Evolutionary conservation across 2,113 vertebrate species (phyloP).

Genomic region (Brachyhypopomus gauderio): DNA sequence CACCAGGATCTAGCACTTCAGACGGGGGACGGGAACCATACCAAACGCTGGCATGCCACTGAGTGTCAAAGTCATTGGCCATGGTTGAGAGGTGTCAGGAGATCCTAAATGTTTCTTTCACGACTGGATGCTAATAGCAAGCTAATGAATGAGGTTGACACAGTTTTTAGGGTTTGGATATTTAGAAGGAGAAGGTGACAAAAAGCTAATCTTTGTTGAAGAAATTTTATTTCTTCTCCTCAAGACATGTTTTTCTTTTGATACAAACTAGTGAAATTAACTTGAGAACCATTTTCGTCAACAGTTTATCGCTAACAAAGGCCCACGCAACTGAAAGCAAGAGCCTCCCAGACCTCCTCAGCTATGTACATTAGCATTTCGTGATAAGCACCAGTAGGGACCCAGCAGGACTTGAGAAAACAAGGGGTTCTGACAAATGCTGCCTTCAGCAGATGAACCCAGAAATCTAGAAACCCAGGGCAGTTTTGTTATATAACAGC

Average conservation of each 20-base stretch:
- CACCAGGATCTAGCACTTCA: conserved; percentile 48
- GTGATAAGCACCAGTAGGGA: conserved; percentile 17
- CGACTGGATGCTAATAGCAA: neutral
- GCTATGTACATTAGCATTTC: conserved; percentile 48
- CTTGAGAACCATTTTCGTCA: neutral
- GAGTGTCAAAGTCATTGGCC: conserved; percentile 44
- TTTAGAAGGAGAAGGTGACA: neutral
- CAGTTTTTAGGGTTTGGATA: neutral
- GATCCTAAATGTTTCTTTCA: conserved; percentile 11
- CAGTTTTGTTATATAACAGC: neutral
- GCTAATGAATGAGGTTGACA: neutral
- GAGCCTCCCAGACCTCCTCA: conserved; percentile 3
- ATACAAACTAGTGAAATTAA: no score
- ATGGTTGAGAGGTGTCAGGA: conserved; percentile 26
- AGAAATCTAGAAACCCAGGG: no score
- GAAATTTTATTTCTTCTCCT: no score
- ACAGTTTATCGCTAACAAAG: neutral
- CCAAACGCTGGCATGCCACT: conserved; percentile 49
- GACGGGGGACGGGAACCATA: conserved; percentile 51
- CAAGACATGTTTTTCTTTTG: no score
- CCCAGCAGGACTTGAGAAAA: neutral
- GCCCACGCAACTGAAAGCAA: neutral
- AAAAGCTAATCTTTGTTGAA: no score
- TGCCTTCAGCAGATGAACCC: neutral
- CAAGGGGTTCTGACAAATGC: neutral